These are phyloP conservation scores for Sphaeridia pumilis DNA, from an alignment of 2,888 invertebrate genomes.

Conservation along the genomic window DNA sequence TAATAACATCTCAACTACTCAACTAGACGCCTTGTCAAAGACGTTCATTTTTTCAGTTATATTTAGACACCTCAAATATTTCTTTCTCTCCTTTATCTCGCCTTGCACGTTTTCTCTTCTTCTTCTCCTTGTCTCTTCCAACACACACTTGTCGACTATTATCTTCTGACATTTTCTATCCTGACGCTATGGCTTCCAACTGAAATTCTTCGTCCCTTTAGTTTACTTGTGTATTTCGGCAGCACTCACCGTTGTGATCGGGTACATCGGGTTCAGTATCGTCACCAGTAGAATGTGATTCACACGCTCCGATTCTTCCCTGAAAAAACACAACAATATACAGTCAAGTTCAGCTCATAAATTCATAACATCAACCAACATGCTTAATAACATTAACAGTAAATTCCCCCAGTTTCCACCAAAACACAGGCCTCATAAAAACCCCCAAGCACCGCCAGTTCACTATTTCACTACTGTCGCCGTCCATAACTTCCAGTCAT, in stretches of 20 bases:
- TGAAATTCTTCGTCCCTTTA: too few species aligned
- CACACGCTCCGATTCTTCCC: constrained; percentile 66
- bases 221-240: too few species aligned
- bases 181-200: background rate
- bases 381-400: background rate
- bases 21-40: background rate
- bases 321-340: constrained; percentile 42
- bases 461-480: too few species aligned
- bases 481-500: too few species aligned
- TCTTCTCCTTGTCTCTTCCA: too few species aligned
- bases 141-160: too few species aligned
- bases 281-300: constrained; percentile 93
- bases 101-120: too few species aligned
- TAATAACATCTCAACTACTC: too few species aligned
- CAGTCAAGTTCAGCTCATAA: constrained; percentile 14
- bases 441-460: too few species aligned
- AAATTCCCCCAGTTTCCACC: background rate
- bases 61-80: too few species aligned
- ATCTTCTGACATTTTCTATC: background rate
- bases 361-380: background rate
- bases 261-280: constrained; percentile 95
- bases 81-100: too few species aligned
- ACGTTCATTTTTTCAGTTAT: background rate
- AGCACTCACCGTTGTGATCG: constrained; percentile 99
- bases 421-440: too few species aligned